Base-by-base conservation (phyloP, 2,888 invertebrate species). In the Harmothoe impar region DNA sequence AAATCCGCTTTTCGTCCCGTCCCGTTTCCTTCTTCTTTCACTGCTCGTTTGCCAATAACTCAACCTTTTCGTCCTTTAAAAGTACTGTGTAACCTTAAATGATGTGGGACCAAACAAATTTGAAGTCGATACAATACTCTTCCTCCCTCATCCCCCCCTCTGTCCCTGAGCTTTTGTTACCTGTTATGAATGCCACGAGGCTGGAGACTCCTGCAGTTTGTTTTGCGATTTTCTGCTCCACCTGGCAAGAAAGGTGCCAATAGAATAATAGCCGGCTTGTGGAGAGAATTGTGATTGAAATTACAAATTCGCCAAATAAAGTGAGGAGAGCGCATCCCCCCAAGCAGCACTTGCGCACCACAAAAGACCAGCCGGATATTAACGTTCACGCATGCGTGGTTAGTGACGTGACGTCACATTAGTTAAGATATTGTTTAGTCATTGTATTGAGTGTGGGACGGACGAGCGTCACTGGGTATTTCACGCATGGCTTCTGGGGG, bases 311-410 rank as follows among this genome's bases (percentile, higher is more conserved):
- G 15, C 25, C 29, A 29, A 31, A 72, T 72, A 72, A 72, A 72
- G 72, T 1, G 62, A 62, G 62, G 43, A 43, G 43, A 43, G 43
- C 3, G 43, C 43, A 43, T 43, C 72, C 72, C 5, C 29, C 15
- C 72, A 25, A 31, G 29, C 15, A 29, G 72, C 72, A 72, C 25
- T 15, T n/a, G 29, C 72, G 62, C 25, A 3, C 29, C 29, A 72
- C 72, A 72, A 72, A 29, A 29, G 29, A 17, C 72, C 72, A 72
- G 31, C 72, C 29, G 72, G 72, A 72, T 72, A 72, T 72, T n/a
- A 72, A 31, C 72, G 5, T 72, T 23, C 29, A 72, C 72, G 72
- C 62, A 20, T 62, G 62, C 62, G 62, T 15, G 20, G 62, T 62
- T 20, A 15, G 29, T 29, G 29, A 62, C 25, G 29, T 72, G 25